Conservation (phyloP, 2,888 invertebrate species). For the Pediacus dermestoides region DNA sequence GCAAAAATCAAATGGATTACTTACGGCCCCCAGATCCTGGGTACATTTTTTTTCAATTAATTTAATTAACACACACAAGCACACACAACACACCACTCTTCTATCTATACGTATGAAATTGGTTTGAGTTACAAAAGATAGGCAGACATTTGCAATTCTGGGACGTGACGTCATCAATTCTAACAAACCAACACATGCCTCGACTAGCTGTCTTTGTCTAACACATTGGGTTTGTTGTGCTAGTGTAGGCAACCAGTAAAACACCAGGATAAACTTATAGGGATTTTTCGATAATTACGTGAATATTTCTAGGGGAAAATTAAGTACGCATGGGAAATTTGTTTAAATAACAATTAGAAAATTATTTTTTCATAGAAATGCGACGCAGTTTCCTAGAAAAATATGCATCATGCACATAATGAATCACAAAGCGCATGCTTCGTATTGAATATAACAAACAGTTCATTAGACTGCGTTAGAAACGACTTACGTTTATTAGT, state of each 20-base stretch:
- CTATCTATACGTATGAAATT: conserved; percentile 33
- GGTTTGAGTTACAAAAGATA: conserved; percentile 42
- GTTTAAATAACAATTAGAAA: too few species aligned
- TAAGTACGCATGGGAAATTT: too few species aligned
- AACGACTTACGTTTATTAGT: too few species aligned
- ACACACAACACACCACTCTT: conserved; percentile 47
- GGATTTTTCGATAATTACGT: too few species aligned
- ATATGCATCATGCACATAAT: conserved; percentile 5
- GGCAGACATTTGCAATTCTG: conserved; percentile 50
- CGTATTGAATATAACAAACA: conserved; percentile 4
- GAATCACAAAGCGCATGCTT: not conserved
- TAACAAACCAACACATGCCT: not conserved
- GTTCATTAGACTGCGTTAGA: not conserved
- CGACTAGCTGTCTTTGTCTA: not conserved
- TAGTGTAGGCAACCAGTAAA: too few species aligned
- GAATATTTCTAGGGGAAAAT: too few species aligned
- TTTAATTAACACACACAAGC: conserved; percentile 43
- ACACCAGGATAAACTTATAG: too few species aligned
- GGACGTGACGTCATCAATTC: conserved; percentile 43
- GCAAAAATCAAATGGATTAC: conserved; percentile 24
- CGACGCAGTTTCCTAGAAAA: too few species aligned
- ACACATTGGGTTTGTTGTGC: too few species aligned
- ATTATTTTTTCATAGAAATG: too few species aligned
- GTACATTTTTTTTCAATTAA: conserved; percentile 42
- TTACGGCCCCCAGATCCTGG: conserved; percentile 49